Base-by-base conservation (phyloP, 2,888 invertebrate genomes). In the Orthosia gracilis region DNA sequence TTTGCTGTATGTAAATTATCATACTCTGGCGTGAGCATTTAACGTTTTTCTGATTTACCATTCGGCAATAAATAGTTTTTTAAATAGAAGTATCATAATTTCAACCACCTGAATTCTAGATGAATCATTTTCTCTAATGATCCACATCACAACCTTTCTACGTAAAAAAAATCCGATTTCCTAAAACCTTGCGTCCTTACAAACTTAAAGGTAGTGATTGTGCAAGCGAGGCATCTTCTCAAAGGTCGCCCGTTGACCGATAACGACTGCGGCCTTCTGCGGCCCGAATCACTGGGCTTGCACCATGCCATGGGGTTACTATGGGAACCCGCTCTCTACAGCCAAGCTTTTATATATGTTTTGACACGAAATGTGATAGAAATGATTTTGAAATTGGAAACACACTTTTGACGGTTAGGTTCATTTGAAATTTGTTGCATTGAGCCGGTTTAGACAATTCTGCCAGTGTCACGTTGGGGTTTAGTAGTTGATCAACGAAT, bases 201-300 rank as follows among this genome's bases (percentile, higher is more conserved):
- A 61, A 80, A 69, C 78, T 69, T 80, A 86, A 85, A 82, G 73
- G 76, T 70, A 67, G 69, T 64, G 62, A 88, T 89, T 89, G 87
- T 85, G 86, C 83, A 86, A 87, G 81, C 89, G 92, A 88, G 89
- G 90, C 94, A 94, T 95, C 95, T 92, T 92, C 94, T 88, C 86
- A 95, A 95, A 95, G 95, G 95, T 94, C 92, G 88, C 82, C 76
- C 84, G 88, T 91, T 95, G 95, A 95, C 95, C 95, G 95, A 95
- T 95, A 95, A 95, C 95, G 95, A 95, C 90, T 94, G 91, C 93
- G 93, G 94, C 94, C 94, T 94, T 94, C 94, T 93, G 83, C 89
- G 91, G 89, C 92, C 90, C 91, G 86, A 89, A 90, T 90, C 90
- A 86, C 84, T 87, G 89, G 91, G 88, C 90, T 93, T 93, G 93